A percentile compares a stretch with the other conserved stretches of the same genome.
These are phyloP conservation scores for Mormyrus proboscirostris DNA, from an alignment of 2,797 vertebrate genomes.

Conservation along the genomic window DNA sequence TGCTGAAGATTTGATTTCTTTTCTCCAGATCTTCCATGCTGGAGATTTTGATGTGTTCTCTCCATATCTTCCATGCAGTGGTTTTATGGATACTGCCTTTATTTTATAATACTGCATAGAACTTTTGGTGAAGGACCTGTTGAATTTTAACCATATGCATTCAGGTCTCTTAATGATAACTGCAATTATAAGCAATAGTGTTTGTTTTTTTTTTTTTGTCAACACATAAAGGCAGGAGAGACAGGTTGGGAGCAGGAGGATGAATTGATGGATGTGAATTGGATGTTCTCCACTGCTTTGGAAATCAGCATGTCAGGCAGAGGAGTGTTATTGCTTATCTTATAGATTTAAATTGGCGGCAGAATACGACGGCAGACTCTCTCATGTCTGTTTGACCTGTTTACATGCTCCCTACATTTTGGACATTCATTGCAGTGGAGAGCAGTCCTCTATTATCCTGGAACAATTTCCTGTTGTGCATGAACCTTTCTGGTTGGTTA, in stretches of 20 bases:
- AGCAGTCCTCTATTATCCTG: background rate
- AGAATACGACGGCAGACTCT: background rate
- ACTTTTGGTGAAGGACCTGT: background rate
- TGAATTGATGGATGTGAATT: background rate
- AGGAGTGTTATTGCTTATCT: background rate
- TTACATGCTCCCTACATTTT: background rate
- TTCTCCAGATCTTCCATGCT: background rate
- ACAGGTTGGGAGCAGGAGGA: background rate
- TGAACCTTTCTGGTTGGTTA: background rate
- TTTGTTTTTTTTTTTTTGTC: background rate
- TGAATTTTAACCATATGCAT: background rate
- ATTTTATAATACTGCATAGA: background rate
- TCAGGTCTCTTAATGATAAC: background rate
- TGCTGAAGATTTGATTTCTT: background rate
- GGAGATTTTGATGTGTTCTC: background rate
- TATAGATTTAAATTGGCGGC: background rate
- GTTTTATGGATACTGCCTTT: constrained; percentile 4
- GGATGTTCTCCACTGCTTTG: background rate
- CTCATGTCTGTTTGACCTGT: background rate
- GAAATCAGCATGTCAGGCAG: background rate
- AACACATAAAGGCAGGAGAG: background rate
- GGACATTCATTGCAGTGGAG: background rate
- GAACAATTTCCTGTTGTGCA: background rate
- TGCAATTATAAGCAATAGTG: background rate
- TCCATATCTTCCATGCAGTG: background rate